phyloP scores from a whole-genome alignment of 2,113 vertebrate genomes.

The Lipotes vexillifer region DNA sequence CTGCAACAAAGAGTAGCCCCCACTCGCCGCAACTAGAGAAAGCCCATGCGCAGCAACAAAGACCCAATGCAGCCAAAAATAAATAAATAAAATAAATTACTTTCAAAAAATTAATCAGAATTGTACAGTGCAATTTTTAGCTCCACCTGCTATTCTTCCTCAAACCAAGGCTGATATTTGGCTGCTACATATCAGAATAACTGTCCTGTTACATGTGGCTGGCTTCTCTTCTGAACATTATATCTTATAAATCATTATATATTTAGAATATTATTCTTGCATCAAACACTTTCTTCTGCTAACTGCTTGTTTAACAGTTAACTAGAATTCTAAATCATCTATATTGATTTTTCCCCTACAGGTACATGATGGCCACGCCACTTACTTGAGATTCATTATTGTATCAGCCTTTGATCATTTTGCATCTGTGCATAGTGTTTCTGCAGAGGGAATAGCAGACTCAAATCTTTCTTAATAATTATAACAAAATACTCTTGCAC shows the following conservation, averaged over 20 bases:
- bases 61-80: too few relatives aligned
- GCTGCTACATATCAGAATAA: neutral
- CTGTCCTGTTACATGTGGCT: neutral
- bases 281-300: neutral
- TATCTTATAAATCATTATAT: neutral
- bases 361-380: slow-evolving; percentile 84
- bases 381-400: slow-evolving; percentile 92
- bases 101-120: neutral
- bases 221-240: neutral
- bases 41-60: too few relatives aligned
- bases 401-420: slow-evolving; percentile 92
- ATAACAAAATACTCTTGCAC: neutral
- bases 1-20: too few relatives aligned
- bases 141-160: neutral
- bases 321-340: slow-evolving; percentile 5
- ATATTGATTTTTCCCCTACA: slow-evolving; percentile 73
- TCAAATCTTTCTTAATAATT: slow-evolving; percentile 36
- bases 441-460: slow-evolving; percentile 80
- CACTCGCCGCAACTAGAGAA: too few relatives aligned
- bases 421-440: slow-evolving; percentile 90
- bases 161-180: neutral
- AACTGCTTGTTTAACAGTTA: slow-evolving; percentile 5
- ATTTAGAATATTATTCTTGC: slow-evolving; percentile 11
- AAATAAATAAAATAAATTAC: too few relatives aligned
- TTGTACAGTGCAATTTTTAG: neutral